A percentile compares a stretch with the other conserved stretches of the same genome.
Evolutionary conservation across 2,888 invertebrate species (phyloP).

Genomic region (Sialis fuliginosa): DNA sequence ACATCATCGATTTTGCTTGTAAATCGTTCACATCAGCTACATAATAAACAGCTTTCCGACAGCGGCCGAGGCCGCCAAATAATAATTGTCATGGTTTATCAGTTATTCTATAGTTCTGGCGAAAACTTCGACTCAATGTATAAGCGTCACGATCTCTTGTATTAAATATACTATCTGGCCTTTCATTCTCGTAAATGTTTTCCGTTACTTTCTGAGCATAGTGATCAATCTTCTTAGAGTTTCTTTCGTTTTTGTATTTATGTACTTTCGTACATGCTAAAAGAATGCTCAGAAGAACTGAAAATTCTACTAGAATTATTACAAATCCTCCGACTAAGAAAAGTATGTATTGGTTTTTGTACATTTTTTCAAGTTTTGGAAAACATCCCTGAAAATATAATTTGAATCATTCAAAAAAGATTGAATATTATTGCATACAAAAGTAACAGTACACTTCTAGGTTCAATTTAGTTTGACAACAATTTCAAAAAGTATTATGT

Average conservation of each 20-base stretch:
- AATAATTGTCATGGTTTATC: constrained; percentile 24
- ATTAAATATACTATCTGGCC: constrained; percentile 1
- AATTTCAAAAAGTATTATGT: too few relatives aligned
- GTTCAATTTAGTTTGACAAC: too few relatives aligned
- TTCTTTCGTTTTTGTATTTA: constrained; percentile 24
- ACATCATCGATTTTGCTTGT: constrained; percentile 41
- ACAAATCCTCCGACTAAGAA: constrained; percentile 47
- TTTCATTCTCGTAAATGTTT: constrained; percentile 6
- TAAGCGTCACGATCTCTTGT: constrained; percentile 16
- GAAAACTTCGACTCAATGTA: constrained; percentile 21
- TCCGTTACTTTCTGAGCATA: constrained; percentile 1
- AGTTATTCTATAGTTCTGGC: constrained; percentile 21
- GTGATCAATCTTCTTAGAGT: constrained; percentile 7
- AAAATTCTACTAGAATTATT: constrained; percentile 53
- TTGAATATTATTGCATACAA: not conserved
- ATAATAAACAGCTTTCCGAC: constrained; percentile 13
- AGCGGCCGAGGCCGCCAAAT: constrained; percentile 16
- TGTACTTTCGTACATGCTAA: constrained; percentile 48
- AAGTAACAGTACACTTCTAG: not conserved
- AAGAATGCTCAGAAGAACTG: constrained; percentile 49
- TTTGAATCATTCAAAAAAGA: not conserved
- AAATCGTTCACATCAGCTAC: constrained; percentile 24
- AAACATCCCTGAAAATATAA: constrained; percentile 42
- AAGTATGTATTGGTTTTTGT: constrained; percentile 52
- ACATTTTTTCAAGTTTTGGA: constrained; percentile 54